Percentiles rank a stretch among this genome's conserved stretches.
Evolutionary conservation across 2,797 vertebrate species (phyloP).

Genomic region (Protonibea diacanthus): DNA sequence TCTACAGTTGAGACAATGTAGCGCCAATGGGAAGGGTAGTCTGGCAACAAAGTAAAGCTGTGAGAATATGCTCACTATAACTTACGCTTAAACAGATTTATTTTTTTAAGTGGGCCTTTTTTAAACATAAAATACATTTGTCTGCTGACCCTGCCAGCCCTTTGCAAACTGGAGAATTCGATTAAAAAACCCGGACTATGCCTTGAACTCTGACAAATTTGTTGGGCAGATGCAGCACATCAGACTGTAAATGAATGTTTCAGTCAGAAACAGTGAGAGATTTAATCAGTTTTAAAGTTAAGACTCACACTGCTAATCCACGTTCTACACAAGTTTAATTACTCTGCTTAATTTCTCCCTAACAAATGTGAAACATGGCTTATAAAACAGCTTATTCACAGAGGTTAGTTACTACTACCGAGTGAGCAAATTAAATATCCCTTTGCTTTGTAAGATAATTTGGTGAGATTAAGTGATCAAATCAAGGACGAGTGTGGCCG

Average conservation of each 20-base stretch:
- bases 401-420: background rate
- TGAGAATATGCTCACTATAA: too few species aligned
- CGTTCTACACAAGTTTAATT: slow-evolving; percentile 6
- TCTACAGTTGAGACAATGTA: too few species aligned
- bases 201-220: background rate
- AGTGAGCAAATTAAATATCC: background rate
- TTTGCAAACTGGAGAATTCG: too few species aligned
- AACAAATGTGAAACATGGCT: slow-evolving; percentile 1
- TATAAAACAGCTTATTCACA: background rate
- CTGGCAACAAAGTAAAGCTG: too few species aligned
- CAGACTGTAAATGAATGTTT: background rate
- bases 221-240: background rate
- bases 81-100: too few species aligned
- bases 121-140: too few species aligned
- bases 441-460: too few species aligned
- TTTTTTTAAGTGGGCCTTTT: too few species aligned
- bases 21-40: too few species aligned
- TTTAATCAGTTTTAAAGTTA: slow-evolving; percentile 24
- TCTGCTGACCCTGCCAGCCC: too few species aligned
- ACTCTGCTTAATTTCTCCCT: slow-evolving; percentile 18
- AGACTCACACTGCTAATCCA: slow-evolving; percentile 18
- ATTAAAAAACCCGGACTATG: too few species aligned
- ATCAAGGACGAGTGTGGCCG: background rate
- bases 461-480: background rate
- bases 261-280: slow-evolving; percentile 14